Percentiles rank a stretch among this genome's conserved stretches.
These are phyloP conservation scores for Aquatica leii DNA, from an alignment of 2,888 invertebrate species.

Conservation along the genomic window DNA sequence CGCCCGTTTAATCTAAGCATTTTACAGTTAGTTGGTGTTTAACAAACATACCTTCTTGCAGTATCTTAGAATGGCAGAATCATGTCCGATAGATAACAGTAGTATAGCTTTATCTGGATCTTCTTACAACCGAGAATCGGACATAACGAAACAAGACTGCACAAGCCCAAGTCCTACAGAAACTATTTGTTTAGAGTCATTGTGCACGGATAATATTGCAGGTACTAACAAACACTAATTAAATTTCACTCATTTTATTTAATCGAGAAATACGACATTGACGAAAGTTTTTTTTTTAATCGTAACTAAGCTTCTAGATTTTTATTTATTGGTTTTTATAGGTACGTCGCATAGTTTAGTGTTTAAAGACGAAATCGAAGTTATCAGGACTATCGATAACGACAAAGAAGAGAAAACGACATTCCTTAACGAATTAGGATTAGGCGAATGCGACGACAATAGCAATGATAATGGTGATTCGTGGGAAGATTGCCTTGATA, in stretches of 20 bases:
- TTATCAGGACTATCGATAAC: neutral
- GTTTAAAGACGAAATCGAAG: constrained; percentile 32
- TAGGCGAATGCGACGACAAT: constrained; percentile 52
- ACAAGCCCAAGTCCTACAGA: constrained; percentile 60
- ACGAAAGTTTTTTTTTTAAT: no score
- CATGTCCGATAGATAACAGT: constrained; percentile 55
- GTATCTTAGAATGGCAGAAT: constrained; percentile 60
- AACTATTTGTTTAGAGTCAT: constrained; percentile 56
- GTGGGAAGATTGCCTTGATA: constrained; percentile 51
- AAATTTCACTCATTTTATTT: neutral
- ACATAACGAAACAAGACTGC: constrained; percentile 57
- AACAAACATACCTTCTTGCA: constrained; percentile 13
- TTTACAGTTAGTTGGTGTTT: no score
- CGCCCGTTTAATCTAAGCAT: no score
- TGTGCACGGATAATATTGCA: constrained; percentile 53
- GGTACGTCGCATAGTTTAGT: constrained; percentile 53
- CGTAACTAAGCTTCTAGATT: neutral
- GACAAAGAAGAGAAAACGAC: constrained; percentile 51
- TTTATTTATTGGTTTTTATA: constrained; percentile 25
- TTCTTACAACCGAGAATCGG: constrained; percentile 50
- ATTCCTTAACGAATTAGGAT: constrained; percentile 55
- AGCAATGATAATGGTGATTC: constrained; percentile 47
- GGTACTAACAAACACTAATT: constrained; percentile 44
- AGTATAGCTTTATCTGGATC: constrained; percentile 47
- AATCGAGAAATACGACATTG: neutral